A percentile compares a stretch with the other conserved stretches of the same genome.
Evolutionary conservation across 2,888 invertebrate genomes (phyloP).

Genomic region (Drosophila suboccidentalis): DNA sequence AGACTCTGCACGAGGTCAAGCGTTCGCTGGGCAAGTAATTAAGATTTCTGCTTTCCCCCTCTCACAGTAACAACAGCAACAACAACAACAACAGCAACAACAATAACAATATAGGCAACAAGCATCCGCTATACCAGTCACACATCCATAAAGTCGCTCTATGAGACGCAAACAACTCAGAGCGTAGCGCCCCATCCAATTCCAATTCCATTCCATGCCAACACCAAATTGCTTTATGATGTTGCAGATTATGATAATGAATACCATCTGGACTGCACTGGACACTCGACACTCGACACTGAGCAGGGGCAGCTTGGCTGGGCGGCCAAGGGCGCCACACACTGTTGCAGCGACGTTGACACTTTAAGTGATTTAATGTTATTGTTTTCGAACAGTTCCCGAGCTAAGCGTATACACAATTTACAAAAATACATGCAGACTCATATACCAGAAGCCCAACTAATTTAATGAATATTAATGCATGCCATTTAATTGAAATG

Average conservation of each 20-base stretch:
- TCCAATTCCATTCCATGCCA: constrained; percentile 7
- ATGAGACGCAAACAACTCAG: constrained; percentile 74
- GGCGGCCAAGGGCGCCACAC: constrained; percentile 47
- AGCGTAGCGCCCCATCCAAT: constrained; percentile 10
- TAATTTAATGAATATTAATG: constrained; percentile 77
- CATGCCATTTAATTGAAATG: constrained; percentile 69
- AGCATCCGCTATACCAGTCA: constrained; percentile 54
- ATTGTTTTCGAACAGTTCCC: constrained; percentile 69
- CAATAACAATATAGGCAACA: constrained; percentile 39
- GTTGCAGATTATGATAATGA: constrained; percentile 83
- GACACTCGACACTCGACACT: constrained; percentile 61
- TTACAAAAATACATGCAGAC: not conserved
- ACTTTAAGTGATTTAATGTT: constrained; percentile 85
- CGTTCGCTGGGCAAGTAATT: constrained; percentile 78
- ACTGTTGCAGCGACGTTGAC: constrained; percentile 67
- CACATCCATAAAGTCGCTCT: constrained; percentile 70
- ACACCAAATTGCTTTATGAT: constrained; percentile 81
- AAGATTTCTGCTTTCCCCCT: constrained; percentile 68
- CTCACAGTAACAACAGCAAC: constrained; percentile 24
- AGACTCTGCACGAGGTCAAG: constrained; percentile 72
- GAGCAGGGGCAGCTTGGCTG: constrained; percentile 17
- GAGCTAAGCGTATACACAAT: constrained; percentile 15
- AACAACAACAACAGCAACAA: constrained; percentile 2
- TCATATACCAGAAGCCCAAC: constrained; percentile 26
- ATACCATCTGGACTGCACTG: constrained; percentile 81